Percentiles rank a stretch among this genome's conserved stretches.
phyloP scores from a whole-genome alignment of 2,797 vertebrate genomes.

The Potorous gilbertii region DNA sequence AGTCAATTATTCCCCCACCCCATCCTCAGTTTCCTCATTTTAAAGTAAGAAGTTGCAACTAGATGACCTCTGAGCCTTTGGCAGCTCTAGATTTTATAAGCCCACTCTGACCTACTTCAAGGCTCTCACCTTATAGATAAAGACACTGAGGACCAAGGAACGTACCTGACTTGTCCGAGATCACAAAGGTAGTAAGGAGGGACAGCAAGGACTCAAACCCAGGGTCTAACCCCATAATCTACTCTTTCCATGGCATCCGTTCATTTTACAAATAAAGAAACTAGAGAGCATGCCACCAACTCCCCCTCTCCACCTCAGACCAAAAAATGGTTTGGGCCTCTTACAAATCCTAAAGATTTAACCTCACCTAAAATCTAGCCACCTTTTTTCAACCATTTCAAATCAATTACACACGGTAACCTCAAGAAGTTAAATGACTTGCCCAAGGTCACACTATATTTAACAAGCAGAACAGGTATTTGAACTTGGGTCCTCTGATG shows the following conservation, averaged over 20 bases:
- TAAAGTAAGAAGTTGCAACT: background rate
- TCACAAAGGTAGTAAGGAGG: background rate
- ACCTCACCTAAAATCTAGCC: background rate
- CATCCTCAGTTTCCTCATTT: background rate
- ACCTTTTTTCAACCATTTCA: background rate
- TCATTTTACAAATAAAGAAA: background rate
- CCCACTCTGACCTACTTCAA: background rate
- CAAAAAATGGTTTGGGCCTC: background rate
- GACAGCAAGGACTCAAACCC: background rate
- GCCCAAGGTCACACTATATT: background rate
- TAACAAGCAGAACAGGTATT: background rate
- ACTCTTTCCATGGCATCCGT: background rate
- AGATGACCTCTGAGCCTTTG: background rate
- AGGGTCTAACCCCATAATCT: background rate
- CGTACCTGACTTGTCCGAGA: background rate
- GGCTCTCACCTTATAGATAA: background rate
- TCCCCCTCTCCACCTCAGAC: background rate
- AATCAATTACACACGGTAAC: background rate
- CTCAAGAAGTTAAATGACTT: background rate
- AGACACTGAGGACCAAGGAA: background rate
- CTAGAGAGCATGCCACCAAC: background rate
- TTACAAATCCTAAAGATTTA: background rate
- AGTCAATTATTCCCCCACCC: background rate
- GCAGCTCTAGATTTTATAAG: background rate
- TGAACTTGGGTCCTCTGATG: background rate